Evolutionary conservation across 2,797 vertebrate species (phyloP).

Genomic region (Remorina albescens): DNA sequence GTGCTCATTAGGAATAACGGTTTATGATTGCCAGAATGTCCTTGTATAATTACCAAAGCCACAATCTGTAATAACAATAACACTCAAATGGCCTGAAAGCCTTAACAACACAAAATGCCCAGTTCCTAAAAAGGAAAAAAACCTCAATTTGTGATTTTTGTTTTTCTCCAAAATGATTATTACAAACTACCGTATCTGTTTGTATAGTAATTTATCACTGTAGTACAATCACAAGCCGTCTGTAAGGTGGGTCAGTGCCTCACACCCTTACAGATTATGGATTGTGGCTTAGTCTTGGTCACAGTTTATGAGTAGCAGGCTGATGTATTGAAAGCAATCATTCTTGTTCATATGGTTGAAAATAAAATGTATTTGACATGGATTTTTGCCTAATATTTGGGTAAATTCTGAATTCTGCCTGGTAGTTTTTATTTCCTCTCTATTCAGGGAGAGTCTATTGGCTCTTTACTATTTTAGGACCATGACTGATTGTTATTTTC

Average conservation of each 20-base stretch:
- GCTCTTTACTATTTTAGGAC: neutral
- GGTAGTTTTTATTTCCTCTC: neutral
- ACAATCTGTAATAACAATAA: constrained; percentile 70
- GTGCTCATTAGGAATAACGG: constrained; percentile 61
- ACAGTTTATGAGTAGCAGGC: constrained; percentile 72
- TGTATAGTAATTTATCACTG: constrained; percentile 53
- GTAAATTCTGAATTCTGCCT: neutral
- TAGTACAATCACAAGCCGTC: constrained; percentile 41
- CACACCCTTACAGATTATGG: constrained; percentile 60
- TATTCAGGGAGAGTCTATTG: neutral
- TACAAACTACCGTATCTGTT: constrained; percentile 33
- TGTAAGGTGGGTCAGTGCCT: constrained; percentile 45
- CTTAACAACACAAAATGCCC: constrained; percentile 46
- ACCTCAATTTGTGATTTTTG: constrained; percentile 22
- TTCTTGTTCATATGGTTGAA: constrained; percentile 72
- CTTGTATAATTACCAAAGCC: constrained; percentile 67
- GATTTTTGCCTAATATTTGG: constrained; percentile 42
- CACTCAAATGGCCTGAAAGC: constrained; percentile 45
- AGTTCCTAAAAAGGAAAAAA: constrained; percentile 12
- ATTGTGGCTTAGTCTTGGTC: constrained; percentile 73
- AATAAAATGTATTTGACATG: constrained; percentile 79
- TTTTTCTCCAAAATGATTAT: constrained; percentile 2
- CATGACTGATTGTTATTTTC: neutral
- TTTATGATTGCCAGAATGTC: constrained; percentile 67
- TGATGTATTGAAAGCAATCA: constrained; percentile 71